Evolutionary conservation across 1,140 invertebrate genomes (phyloP), one percentile per base, ranked within the genome.

Genomic region (Polypedilum vanderplanki): DNA sequence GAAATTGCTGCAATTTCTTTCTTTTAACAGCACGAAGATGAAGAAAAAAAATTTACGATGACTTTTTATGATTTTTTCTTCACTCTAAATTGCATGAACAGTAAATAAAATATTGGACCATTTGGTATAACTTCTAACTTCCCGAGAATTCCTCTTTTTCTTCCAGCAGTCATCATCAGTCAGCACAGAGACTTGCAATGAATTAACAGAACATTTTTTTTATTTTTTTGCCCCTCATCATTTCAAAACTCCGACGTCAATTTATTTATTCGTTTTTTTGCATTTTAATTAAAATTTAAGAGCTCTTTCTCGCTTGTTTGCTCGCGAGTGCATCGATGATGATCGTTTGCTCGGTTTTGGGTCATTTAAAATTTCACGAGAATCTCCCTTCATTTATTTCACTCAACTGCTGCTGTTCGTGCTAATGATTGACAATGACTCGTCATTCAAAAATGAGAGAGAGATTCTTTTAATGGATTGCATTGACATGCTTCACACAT

Each of bases 291-390:
- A 70, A 70, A 70, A 18, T 70, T 18, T 20, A 70, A 22, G 20
- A 70, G 20, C 65, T n/a, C n/a, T n/a, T n/a, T n/a, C n/a, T n/a
- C n/a, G n/a, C n/a, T n/a, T n/a, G n/a, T n/a, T n/a, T n/a, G n/a
- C n/a, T 70, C 65, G 65, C 17, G 65, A 70, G 65, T 70, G 65
- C 20, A 70, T 70, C 65, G 65, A 70, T 70, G 17, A 70, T 70
- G 17, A 70, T 57, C 46, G 10, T 7, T 12, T n/a, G n/a, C 65
- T 70, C 7, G 46, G 46, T 70, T 70, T 18, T 70, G 65, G 65
- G 65, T 70, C 65, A 70, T 70, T 70, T 70, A 70, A 70, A 70
- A 70, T 70, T 70, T 70, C 65, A 22, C 65, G 65, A 70, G 65
- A 70, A 70, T 70, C 65, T 22, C 18, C 7, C 20, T 57, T 57